These are phyloP conservation scores for Nyctalus aviator DNA, from an alignment of 2,797 vertebrate genomes.

Conservation along the genomic window DNA sequence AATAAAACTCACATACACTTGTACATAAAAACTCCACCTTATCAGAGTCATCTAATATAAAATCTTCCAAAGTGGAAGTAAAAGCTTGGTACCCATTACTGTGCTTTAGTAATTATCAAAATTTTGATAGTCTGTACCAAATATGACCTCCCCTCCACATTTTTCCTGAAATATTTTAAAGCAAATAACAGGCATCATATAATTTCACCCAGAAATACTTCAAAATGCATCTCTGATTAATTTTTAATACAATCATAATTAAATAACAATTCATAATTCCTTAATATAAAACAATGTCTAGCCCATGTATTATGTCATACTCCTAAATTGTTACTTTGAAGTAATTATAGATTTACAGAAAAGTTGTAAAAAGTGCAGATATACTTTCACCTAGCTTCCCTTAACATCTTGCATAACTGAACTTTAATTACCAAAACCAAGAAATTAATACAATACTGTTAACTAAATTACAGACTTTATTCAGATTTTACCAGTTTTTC, in stretches of 20 bases:
- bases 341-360: neutral
- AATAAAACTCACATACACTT: neutral
- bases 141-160: neutral
- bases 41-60: neutral
- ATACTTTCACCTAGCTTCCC: neutral
- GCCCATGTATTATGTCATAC: neutral
- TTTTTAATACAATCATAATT: neutral
- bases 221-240: neutral
- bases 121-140: neutral
- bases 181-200: neutral
- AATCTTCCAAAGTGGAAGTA: neutral
- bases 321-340: neutral
- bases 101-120: neutral
- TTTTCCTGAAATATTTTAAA: slow-evolving; percentile 14
- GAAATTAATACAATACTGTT: neutral
- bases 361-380: neutral
- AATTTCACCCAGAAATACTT: neutral
- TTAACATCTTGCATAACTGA: neutral
- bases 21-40: neutral
- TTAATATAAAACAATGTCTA: neutral
- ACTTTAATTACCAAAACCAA: neutral
- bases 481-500: neutral
- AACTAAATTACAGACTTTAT: neutral
- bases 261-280: neutral
- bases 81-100: neutral